phyloP scores from a whole-genome alignment of 1,140 invertebrate species.

The Orchesella cincta region DNA sequence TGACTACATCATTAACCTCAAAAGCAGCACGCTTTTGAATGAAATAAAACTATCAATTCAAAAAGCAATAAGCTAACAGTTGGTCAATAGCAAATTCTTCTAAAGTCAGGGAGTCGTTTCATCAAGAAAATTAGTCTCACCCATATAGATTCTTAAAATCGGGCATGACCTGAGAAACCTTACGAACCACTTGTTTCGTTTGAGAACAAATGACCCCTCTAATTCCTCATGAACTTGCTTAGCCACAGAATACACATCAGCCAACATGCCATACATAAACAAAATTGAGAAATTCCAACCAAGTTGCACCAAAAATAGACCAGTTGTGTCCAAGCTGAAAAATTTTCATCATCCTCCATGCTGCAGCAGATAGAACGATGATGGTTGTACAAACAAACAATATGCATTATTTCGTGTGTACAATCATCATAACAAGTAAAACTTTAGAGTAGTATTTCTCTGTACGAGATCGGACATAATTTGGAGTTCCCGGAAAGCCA shows the following conservation, averaged over 20 bases:
- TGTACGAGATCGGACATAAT: neutral
- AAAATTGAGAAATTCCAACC: too few relatives aligned
- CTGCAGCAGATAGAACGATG: neutral
- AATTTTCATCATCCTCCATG: neutral
- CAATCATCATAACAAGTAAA: neutral
- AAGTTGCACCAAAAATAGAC: too few relatives aligned
- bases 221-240: neutral
- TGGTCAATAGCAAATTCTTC: neutral
- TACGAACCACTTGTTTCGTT: neutral
- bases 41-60: too few relatives aligned
- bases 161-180: neutral
- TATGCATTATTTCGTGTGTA: neutral
- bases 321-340: neutral
- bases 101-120: neutral
- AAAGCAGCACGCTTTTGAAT: too few relatives aligned
- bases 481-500: neutral
- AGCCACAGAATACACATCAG: neutral
- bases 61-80: neutral
- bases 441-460: constrained; percentile 3
- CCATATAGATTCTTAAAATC: neutral
- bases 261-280: too few relatives aligned
- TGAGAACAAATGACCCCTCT: neutral
- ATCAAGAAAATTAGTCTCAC: neutral
- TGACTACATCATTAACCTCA: too few relatives aligned
- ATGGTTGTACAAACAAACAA: neutral